phyloP scores from a whole-genome alignment of 1,140 invertebrate species.

The Pteromalus puparum region DNA sequence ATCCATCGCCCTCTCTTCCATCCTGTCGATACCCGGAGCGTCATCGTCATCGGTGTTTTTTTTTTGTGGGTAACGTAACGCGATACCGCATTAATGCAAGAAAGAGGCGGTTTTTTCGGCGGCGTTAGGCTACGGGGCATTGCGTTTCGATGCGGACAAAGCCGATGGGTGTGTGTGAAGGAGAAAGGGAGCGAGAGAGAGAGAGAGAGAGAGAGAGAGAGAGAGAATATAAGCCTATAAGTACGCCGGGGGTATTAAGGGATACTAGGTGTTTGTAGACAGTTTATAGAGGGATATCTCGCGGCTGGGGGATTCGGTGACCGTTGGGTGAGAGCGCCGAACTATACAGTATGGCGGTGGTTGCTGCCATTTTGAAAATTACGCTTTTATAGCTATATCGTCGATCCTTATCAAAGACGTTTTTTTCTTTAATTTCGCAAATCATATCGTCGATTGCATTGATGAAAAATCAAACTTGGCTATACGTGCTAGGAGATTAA shows the following conservation, averaged over 20 bases:
- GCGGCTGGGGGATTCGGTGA: not conserved
- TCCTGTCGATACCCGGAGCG: not conserved
- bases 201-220: not conserved
- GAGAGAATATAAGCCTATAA: conserved; percentile 11
- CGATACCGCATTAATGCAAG: conserved; percentile 64
- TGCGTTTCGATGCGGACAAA: conserved; percentile 57
- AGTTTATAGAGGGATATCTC: not conserved
- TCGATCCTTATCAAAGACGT: too few relatives aligned
- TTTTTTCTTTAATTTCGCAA: too few relatives aligned
- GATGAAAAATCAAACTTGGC: not conserved
- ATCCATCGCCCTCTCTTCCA: not conserved
- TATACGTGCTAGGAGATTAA: not conserved
- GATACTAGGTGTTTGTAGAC: conserved; percentile 24
- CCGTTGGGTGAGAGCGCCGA: not conserved
- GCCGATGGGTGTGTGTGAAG: not conserved
- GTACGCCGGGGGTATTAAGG: conserved; percentile 25
- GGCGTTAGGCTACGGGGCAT: conserved; percentile 61
- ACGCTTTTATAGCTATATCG: too few relatives aligned
- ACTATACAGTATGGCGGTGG: not conserved
- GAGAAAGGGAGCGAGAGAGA: not conserved
- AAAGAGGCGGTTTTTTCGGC: conserved; percentile 63
- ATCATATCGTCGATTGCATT: too few relatives aligned
- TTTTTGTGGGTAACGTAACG: conserved; percentile 53
- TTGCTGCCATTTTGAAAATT: too few relatives aligned
- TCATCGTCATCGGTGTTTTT: not conserved